A percentile compares a stretch with the other conserved stretches of the same genome.
These are phyloP conservation scores for Baccha elongata DNA, from an alignment of 2,888 invertebrate genomes.

Conservation along the genomic window DNA sequence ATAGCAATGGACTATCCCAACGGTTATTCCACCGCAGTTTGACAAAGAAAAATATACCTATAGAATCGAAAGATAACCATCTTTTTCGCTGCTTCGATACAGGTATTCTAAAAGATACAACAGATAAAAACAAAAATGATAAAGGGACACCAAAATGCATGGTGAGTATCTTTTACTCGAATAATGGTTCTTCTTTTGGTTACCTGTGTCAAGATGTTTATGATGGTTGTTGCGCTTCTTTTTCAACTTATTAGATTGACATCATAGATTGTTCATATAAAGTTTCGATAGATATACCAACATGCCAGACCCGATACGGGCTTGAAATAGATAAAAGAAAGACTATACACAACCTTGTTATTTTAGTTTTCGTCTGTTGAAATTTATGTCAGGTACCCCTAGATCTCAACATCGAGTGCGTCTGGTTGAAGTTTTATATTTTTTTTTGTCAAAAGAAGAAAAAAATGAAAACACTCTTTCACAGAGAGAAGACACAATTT, in stretches of 20 bases:
- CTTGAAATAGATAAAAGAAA: constrained; percentile 30
- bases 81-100: constrained; percentile 46
- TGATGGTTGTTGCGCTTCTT: constrained; percentile 68
- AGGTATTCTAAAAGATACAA: constrained; percentile 47
- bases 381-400: constrained; percentile 66
- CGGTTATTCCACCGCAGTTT: constrained; percentile 39
- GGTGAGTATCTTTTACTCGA: constrained; percentile 36
- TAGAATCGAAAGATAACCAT: constrained; percentile 64
- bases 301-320: constrained; percentile 41
- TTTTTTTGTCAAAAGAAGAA: constrained; percentile 26
- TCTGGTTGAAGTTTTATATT: constrained; percentile 43
- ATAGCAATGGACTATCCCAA: constrained; percentile 34
- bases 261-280: constrained; percentile 51
- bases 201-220: constrained; percentile 62
- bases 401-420: constrained; percentile 35
- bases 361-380: constrained; percentile 49
- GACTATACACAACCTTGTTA: constrained; percentile 23
- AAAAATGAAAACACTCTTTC: constrained; percentile 29
- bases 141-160: constrained; percentile 51
- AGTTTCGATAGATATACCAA: background rate
- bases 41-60: constrained; percentile 13
- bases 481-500: constrained; percentile 55
- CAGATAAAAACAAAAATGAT: constrained; percentile 60
- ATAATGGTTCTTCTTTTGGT: constrained; percentile 29
- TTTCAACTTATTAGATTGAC: constrained; percentile 65